Base-by-base conservation (phyloP, 2,797 vertebrate species). In the Prunella strophiata region DNA sequence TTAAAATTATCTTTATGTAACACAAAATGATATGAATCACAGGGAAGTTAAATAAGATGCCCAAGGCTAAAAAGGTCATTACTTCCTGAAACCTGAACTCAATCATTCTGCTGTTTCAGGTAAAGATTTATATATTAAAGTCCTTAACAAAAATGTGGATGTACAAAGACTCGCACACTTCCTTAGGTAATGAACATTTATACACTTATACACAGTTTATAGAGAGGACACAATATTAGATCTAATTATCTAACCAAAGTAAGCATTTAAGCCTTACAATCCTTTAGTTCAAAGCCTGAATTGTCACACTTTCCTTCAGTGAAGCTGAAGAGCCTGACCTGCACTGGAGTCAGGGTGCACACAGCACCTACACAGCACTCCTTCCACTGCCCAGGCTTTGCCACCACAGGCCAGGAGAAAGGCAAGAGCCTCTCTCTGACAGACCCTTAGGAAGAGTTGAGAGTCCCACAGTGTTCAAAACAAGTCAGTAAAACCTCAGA, bases 111-210 rank as follows among this genome's bases (percentile, higher is more conserved):
- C 25, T 76, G 13, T 27, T 79, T 90, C 55, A 68, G 48, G 36
- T 38, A 38, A 57, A 89, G 21, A 51, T 70, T 66, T 30, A 52
- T 54, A 36, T 11, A 32, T n/a, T 7, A 5, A 63, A 59, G 5
- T 16, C 25, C 43, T 83, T 65, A 59, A 66, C 9, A 68, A 78
- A 78, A 82, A 23, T 0, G 3, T 26, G 16, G 32, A 32, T 21
- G 5, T 12, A 57, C 11, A 36, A 13, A 91, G 21, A 43, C 18
- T 58, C 3, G 1, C 0, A 0, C 34, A 21, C 29, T 59, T 73
- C 32, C 43, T 79, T 34, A 32, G 9, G 9, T 27, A 73, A 61
- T 14, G 5, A 70, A 48, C 10, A 2, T 76, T 72, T 70, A n/a
- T 13, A n/a, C 7, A 23, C 4, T 82, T 8, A 15, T 5, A n/a